Evolutionary conservation across 1,140 invertebrate genomes (phyloP).

Genomic region (Gerris buenoi): DNA sequence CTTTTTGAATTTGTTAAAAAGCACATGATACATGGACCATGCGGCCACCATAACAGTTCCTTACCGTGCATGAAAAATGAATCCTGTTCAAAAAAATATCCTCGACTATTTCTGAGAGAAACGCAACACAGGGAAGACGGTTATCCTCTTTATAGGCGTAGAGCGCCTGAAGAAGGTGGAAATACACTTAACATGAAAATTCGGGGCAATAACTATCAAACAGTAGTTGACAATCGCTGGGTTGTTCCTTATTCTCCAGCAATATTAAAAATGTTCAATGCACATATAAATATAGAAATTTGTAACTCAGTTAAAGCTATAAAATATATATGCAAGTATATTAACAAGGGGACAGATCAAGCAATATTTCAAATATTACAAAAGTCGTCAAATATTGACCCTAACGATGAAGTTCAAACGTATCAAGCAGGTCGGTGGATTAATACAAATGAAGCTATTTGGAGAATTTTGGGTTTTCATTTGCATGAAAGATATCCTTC

Average conservation of each 20-base stretch:
- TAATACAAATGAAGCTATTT: constrained; percentile 27
- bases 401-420: constrained; percentile 26
- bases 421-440: constrained; percentile 28
- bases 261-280: constrained; percentile 24
- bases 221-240: constrained; percentile 28
- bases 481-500: constrained; percentile 28
- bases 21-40: constrained; percentile 38
- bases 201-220: constrained; percentile 11
- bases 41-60: constrained; percentile 31
- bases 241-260: constrained; percentile 30
- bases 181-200: constrained; percentile 6
- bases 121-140: constrained; percentile 28
- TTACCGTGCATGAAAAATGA: constrained; percentile 35
- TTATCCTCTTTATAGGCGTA: constrained; percentile 28
- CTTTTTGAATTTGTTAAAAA: constrained; percentile 33
- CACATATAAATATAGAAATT: constrained; percentile 30
- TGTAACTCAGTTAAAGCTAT: constrained; percentile 28
- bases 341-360: constrained; percentile 30
- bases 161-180: constrained; percentile 17
- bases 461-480: constrained; percentile 28
- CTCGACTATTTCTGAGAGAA: constrained; percentile 23
- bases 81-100: constrained; percentile 33
- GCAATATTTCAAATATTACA: no score
- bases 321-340: constrained; percentile 32
- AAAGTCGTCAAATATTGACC: constrained; percentile 7